These are phyloP conservation scores for Pithys albifrons DNA, from an alignment of 2,113 vertebrate species.

Conservation along the genomic window DNA sequence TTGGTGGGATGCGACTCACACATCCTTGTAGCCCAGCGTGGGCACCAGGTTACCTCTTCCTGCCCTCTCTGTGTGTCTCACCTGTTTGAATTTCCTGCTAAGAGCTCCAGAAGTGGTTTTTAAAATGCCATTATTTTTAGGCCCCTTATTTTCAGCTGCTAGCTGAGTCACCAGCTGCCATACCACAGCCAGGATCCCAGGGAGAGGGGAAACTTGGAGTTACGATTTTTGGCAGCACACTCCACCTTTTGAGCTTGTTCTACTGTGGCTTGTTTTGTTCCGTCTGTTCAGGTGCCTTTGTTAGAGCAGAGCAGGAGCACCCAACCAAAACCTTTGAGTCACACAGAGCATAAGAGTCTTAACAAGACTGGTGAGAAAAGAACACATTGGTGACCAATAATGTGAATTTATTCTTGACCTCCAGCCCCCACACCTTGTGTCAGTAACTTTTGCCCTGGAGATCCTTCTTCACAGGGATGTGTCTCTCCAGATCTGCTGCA, in stretches of 20 bases:
- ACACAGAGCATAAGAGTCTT: not conserved
- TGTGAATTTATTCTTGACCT: not conserved
- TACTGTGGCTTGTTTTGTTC: slow-evolving; percentile 1
- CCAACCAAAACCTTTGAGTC: not conserved
- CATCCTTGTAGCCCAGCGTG: not conserved
- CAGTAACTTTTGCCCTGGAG: not conserved
- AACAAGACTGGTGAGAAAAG: not conserved
- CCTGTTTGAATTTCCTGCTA: not conserved
- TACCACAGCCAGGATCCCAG: not conserved
- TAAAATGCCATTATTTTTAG: not conserved
- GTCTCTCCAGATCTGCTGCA: not conserved
- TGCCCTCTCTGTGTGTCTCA: not conserved
- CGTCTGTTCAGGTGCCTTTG: slow-evolving; percentile 25
- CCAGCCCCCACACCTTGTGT: rapidly evolving
- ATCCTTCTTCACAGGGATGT: rapidly evolving
- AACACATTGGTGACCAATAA: not conserved
- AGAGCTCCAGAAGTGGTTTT: not conserved
- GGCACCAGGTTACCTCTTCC: not conserved
- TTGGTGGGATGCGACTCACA: rapidly evolving
- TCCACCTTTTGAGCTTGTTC: not conserved
- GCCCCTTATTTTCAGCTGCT: not conserved
- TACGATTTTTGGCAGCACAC: not conserved
- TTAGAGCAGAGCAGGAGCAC: not conserved
- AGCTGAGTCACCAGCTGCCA: not conserved
- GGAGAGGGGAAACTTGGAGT: not conserved